Conservation (phyloP, 2,113 vertebrate species). For the Tiliqua scincoides region DNA sequence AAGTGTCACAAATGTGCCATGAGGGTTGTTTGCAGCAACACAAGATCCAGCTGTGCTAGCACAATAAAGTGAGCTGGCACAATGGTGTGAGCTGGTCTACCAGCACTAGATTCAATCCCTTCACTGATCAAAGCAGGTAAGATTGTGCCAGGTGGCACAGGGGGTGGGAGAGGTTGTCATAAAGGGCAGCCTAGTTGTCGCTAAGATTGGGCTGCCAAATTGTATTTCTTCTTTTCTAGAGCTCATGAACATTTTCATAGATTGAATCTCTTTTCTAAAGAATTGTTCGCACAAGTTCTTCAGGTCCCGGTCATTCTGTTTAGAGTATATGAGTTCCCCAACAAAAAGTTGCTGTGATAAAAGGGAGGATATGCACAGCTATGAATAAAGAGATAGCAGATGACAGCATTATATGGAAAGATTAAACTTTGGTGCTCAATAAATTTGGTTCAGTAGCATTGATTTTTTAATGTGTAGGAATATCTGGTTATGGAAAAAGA, state of each 20-base stretch:
- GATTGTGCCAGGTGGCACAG: too few relatives aligned
- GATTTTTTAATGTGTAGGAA: constrained; percentile 31
- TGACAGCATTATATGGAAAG: constrained; percentile 18
- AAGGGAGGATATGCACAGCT: constrained; percentile 18
- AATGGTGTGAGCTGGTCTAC: too few relatives aligned
- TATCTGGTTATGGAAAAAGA: constrained; percentile 8
- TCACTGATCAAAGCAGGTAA: too few relatives aligned
- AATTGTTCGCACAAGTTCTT: background rate
- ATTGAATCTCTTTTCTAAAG: background rate
- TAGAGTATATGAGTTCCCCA: background rate
- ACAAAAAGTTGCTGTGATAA: background rate
- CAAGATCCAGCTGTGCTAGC: too few relatives aligned
- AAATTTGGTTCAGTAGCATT: constrained; percentile 57
- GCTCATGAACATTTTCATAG: constrained; percentile 24
- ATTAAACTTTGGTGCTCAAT: constrained; percentile 38
- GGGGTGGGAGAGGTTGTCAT: too few relatives aligned
- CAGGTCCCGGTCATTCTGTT: background rate
- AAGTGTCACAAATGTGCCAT: too few relatives aligned
- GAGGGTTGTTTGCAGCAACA: too few relatives aligned
- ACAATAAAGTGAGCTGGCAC: too few relatives aligned
- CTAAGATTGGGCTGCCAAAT: too few relatives aligned
- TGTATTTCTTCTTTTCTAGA: too few relatives aligned
- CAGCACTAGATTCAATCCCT: too few relatives aligned
- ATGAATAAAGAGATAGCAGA: constrained; percentile 35
- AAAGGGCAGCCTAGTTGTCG: too few relatives aligned